Evolutionary conservation across 2,888 invertebrate genomes (phyloP), one percentile per base, ranked within the genome.

Genomic region (Bhutanitis thaidina): DNA sequence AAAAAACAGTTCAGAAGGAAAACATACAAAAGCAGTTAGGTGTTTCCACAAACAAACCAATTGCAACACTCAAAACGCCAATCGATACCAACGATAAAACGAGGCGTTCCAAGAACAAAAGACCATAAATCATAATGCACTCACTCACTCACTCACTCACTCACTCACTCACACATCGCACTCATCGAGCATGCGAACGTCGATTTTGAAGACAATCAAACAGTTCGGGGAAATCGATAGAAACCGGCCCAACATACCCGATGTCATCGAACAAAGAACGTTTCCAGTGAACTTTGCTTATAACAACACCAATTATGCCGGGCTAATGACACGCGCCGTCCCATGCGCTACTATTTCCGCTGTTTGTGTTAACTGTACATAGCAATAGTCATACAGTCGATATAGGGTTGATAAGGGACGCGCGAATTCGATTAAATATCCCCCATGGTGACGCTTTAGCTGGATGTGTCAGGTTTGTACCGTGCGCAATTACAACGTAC

Each of bases 301-400:
- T 69, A 60, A 64, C 60, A 56, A 58, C 55, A 61, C 64, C 70
- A 75, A 77, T 79, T 74, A 77, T 71, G 58, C 62, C 38, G 56
- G 59, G 60, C 62, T 74, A 72, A 74, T 73, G 72, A 68, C 65
- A 49, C 14, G 20, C 13, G 49, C 43, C 12, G 30, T 29, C 46
- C 50, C 55, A 53, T 47, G 58, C 54, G 54, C 51, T 37, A 25
- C 50, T 54, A 46, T 47, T 53, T 43, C 49, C 51, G 52, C 48
- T 56, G 58, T 53, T 53, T 56, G 55, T 37, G 29, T 16, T 10
- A 16, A 41, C 32, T 27, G 27, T 44, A 51, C 40, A 56, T 53
- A 55, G 47, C 43, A 46, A 55, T 60, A 60, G 58, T 57, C 54
- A 51, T 54, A 60, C 54, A n/a, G 30, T 52, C 46, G 54, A 52